phyloP scores from a whole-genome alignment of 2,113 vertebrate genomes.

The Platichthys flesus region DNA sequence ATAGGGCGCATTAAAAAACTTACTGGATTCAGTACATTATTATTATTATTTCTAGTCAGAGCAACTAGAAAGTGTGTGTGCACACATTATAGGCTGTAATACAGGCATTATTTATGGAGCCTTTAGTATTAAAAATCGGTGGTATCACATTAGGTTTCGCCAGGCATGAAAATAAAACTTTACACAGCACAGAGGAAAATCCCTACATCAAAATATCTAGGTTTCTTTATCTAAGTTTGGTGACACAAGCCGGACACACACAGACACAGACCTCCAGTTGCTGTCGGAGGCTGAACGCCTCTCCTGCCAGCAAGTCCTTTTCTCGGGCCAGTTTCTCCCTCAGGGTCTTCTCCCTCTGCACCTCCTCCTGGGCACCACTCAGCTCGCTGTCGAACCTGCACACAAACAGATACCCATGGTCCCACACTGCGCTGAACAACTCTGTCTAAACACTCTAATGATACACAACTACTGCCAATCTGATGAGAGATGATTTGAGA shows the following conservation, averaged over 20 bases:
- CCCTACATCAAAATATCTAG: too few relatives aligned
- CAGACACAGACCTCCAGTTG: slow-evolving; percentile 86
- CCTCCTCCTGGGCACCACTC: slow-evolving; percentile 88
- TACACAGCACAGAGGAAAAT: too few relatives aligned
- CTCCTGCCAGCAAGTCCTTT: slow-evolving; percentile 90
- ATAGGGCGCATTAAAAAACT: too few relatives aligned
- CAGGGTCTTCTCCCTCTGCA: slow-evolving; percentile 89
- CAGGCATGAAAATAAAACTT: too few relatives aligned
- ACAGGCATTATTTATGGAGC: too few relatives aligned
- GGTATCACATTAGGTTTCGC: too few relatives aligned
- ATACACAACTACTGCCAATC: not conserved
- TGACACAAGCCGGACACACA: not conserved
- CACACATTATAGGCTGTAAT: too few relatives aligned
- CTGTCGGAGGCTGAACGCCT: slow-evolving; percentile 91
- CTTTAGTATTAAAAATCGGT: too few relatives aligned
- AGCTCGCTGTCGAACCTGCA: slow-evolving; percentile 93
- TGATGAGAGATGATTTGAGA: not conserved
- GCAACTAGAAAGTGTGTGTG: too few relatives aligned
- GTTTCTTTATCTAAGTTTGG: not conserved
- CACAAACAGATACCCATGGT: not conserved
- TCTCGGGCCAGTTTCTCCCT: slow-evolving; percentile 92
- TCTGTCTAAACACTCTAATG: not conserved
- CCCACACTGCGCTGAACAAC: slow-evolving; percentile 16
- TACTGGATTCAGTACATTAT: too few relatives aligned
- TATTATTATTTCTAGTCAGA: too few relatives aligned